phyloP scores from a whole-genome alignment of 2,797 vertebrate genomes.

The Phaenicophaeus curvirostris region DNA sequence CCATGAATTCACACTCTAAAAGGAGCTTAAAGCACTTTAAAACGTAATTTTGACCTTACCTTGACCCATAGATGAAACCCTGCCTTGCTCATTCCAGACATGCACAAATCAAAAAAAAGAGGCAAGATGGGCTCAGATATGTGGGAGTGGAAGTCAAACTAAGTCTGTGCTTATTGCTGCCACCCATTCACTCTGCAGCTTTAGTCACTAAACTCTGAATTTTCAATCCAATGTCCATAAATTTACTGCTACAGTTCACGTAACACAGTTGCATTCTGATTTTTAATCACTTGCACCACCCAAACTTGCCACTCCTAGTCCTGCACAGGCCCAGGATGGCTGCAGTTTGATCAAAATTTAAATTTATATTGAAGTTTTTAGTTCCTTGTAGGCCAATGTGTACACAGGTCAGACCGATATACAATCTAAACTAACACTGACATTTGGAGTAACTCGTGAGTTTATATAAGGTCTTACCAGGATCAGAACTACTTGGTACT shows the following conservation, averaged over 20 bases:
- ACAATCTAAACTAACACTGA: not conserved
- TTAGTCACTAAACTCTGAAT: not conserved
- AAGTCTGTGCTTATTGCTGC: not conserved
- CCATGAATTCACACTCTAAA: not conserved
- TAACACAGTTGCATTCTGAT: not conserved
- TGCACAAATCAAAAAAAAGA: not conserved
- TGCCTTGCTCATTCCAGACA: not conserved
- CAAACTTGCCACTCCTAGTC: not conserved
- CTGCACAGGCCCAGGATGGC: not conserved
- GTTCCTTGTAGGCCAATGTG: not conserved
- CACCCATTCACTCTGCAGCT: not conserved
- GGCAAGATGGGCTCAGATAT: not conserved
- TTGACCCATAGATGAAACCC: not conserved
- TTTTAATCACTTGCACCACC: not conserved
- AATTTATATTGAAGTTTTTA: not conserved
- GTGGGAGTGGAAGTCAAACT: not conserved
- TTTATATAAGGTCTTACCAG: not conserved
- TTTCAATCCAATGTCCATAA: not conserved
- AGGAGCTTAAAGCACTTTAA: not conserved
- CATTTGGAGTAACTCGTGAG: not conserved
- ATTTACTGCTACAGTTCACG: not conserved
- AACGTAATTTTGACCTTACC: not conserved
- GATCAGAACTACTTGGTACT: not conserved
- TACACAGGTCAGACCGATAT: not conserved
- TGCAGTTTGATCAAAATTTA: not conserved